These are phyloP conservation scores for Poicephalus gulielmi DNA, from an alignment of 2,113 vertebrate species.

Conservation along the genomic window DNA sequence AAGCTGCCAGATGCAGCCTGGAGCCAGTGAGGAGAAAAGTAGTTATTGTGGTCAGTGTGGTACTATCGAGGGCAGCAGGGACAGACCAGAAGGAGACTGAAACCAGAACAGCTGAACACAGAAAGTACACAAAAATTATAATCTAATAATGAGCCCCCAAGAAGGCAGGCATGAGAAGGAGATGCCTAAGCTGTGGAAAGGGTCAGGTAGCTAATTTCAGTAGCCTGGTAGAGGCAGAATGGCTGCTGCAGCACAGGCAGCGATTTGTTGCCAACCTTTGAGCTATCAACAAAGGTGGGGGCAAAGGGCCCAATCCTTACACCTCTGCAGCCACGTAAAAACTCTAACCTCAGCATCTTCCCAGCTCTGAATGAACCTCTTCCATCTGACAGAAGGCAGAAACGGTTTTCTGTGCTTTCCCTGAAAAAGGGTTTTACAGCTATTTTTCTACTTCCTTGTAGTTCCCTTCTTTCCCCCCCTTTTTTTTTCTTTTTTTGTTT, in stretches of 20 bases:
- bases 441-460: constrained; percentile 25
- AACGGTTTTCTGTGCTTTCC: background rate
- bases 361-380: background rate
- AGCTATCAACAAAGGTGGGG: background rate
- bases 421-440: background rate
- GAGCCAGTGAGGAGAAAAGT: background rate
- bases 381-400: background rate
- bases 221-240: background rate
- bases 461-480: background rate
- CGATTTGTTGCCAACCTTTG: background rate
- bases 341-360: background rate
- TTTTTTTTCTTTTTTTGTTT: background rate
- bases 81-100: background rate
- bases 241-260: background rate
- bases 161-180: background rate
- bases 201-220: constrained; percentile 19
- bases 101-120: background rate
- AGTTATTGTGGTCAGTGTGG: constrained; percentile 31
- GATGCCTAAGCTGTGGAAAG: background rate
- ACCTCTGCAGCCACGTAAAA: background rate
- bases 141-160: constrained; percentile 12
- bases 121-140: background rate
- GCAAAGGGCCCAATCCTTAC: background rate
- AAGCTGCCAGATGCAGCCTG: constrained; percentile 30
- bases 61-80: constrained; percentile 11